phyloP scores from a whole-genome alignment of 2,888 invertebrate genomes.

The Aphelenchoides bicaudatus region DNA sequence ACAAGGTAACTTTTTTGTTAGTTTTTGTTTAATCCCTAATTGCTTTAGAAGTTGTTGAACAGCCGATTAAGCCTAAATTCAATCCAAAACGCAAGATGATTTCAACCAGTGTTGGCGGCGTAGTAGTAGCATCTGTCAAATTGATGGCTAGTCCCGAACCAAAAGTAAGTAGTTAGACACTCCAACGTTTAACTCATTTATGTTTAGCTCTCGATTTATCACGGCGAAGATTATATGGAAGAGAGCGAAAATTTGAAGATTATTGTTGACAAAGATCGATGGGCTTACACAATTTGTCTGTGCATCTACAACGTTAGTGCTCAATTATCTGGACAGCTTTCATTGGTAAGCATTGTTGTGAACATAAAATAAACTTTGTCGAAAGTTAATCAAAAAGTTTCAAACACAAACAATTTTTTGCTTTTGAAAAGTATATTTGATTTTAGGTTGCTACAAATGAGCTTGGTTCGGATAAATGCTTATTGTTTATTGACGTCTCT shows the following conservation, averaged over 20 bases:
- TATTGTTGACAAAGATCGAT: slow-evolving; percentile 79
- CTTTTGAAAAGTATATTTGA: too few relatives aligned
- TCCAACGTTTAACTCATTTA: neutral
- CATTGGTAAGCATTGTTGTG: too few relatives aligned
- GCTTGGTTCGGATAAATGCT: slow-evolving; percentile 33
- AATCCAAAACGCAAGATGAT: slow-evolving; percentile 19
- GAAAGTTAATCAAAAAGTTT: too few relatives aligned
- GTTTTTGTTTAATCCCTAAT: neutral
- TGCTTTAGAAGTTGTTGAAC: slow-evolving; percentile 8
- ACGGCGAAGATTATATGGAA: slow-evolving; percentile 74
- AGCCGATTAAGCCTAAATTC: slow-evolving; percentile 16
- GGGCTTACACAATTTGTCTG: slow-evolving; percentile 77
- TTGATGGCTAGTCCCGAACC: slow-evolving; percentile 88
- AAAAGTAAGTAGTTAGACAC: slow-evolving; percentile 68
- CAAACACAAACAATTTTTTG: too few relatives aligned
- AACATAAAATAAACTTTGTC: too few relatives aligned
- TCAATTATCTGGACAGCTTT: neutral
- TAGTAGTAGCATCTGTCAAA: slow-evolving; percentile 67
- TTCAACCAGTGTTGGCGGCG: neutral
- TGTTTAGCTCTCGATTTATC: slow-evolving; percentile 77
- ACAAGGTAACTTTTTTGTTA: neutral
- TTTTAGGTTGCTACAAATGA: slow-evolving; percentile 47
- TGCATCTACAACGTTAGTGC: neutral
- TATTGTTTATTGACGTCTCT: slow-evolving; percentile 21
- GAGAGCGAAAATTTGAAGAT: slow-evolving; percentile 73